phyloP scores from a whole-genome alignment of 2,113 vertebrate species.

The Lophotis ruficrista region DNA sequence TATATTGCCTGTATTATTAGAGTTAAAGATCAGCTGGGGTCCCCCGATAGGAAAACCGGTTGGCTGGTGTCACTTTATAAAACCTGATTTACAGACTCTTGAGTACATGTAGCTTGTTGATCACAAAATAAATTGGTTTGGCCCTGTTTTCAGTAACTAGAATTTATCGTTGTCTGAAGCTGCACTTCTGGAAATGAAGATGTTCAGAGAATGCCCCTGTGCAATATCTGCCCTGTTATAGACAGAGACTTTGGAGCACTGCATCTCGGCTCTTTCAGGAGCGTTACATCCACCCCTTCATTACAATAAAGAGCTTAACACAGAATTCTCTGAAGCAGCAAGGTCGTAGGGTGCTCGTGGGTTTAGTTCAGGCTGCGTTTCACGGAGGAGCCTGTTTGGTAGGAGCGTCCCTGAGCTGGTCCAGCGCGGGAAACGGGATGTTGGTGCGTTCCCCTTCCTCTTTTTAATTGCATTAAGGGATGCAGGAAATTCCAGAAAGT shows the following conservation, averaged over 20 bases:
- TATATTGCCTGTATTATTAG: neutral
- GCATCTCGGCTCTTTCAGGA: neutral
- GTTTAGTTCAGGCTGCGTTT: neutral
- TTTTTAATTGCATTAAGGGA: neutral
- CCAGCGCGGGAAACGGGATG: rapidly evolving
- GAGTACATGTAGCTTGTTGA: neutral
- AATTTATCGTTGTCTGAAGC: neutral
- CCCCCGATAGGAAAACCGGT: neutral
- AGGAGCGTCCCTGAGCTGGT: neutral
- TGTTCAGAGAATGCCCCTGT: neutral
- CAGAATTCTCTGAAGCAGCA: no score
- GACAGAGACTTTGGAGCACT: rapidly evolving
- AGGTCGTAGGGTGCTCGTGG: neutral
- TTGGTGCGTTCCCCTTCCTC: neutral
- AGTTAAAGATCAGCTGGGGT: neutral
- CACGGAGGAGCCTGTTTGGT: neutral
- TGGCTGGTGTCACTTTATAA: neutral
- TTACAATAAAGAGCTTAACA: no score
- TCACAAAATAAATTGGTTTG: neutral
- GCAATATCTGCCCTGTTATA: rapidly evolving
- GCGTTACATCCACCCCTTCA: no score
- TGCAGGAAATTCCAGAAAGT: neutral
- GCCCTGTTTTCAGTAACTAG: neutral
- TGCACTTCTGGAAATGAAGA: neutral
- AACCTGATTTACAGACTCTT: neutral